These are phyloP conservation scores for Girardia tigrina DNA, from an alignment of 2,888 invertebrate species.

Conservation along the genomic window DNA sequence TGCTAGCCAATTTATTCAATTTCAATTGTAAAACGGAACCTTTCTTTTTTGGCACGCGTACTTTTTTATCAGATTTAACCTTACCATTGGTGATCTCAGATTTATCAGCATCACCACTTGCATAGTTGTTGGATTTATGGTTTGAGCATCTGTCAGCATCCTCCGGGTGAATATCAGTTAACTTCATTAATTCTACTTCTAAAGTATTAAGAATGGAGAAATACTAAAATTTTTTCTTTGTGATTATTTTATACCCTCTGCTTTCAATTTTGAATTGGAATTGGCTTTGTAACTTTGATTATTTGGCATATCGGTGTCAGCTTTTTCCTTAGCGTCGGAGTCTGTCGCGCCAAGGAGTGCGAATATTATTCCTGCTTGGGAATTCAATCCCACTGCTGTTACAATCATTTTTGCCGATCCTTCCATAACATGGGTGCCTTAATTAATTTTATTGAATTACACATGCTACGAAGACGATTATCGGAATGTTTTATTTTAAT, in stretches of 20 bases:
- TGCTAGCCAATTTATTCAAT: constrained; percentile 89
- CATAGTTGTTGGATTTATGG: constrained; percentile 1
- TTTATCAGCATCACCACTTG: constrained; percentile 14
- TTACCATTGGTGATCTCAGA: not conserved
- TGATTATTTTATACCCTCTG: not conserved
- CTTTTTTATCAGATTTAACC: constrained; percentile 33
- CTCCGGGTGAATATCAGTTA: not conserved
- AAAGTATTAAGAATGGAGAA: too few species aligned
- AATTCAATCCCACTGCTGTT: constrained; percentile 89
- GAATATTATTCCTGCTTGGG: constrained; percentile 97
- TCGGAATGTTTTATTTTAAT: too few species aligned
- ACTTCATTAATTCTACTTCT: constrained; percentile 19
- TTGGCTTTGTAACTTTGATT: not conserved
- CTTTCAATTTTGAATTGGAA: not conserved
- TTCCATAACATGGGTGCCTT: constrained; percentile 94
- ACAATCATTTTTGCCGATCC: constrained; percentile 98
- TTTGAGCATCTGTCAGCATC: not conserved
- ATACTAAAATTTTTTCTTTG: too few species aligned
- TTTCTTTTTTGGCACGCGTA: constrained; percentile 66
- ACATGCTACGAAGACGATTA: too few species aligned
- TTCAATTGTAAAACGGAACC: constrained; percentile 97
- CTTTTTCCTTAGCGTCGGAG: constrained; percentile 63
- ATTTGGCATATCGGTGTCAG: not conserved
- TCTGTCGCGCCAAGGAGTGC: constrained; percentile 72
- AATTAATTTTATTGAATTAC: too few species aligned